Base-by-base conservation (phyloP, 1,140 invertebrate genomes). In the Colletes latitarsis region DNA sequence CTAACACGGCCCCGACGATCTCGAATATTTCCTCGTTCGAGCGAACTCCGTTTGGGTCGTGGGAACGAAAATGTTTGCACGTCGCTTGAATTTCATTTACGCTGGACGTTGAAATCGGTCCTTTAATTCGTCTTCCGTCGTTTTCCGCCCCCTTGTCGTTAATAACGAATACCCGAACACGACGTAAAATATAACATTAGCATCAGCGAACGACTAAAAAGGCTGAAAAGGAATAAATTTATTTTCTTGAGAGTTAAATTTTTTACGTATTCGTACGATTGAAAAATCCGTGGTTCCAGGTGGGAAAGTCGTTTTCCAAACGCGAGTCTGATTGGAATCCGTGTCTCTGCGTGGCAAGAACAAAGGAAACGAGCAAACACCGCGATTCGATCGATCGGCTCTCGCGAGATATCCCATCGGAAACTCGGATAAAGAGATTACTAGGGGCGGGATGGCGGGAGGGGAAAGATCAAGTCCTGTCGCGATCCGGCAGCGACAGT, bases 401-500 rank as follows among this genome's bases (percentile, higher is more conserved):
- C 9, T 12, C 8, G n/a, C 12, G 15, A 55, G 30, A 14, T 52
- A 14, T 60, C 53, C 43, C 8, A 67, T 58, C 39, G 53, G 72
- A 53, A 62, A 77, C 49, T 60, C 17, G 49, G 67, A 77, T 69
- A 77, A 69, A 77, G 53, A 60, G 73, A 77, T 80, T 80, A 49
- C 14, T 43, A 10, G 14, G 12, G 30, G 5, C 12, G 39, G 21
- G 15, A 6, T 17, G 49, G 53, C 19, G 30, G 52, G 14, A 6
- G 12, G 49, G 12, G 0, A 43, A n/a, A 12, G 41, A 55, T 73
- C 60, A 39, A 69, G 30, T n/a, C 68, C 72, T 17, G n/a, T 60
- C 52, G 72, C 10, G 41, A 67, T 76, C 76, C 66, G 19, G 41
- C 57, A 49, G 17, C 15, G 60, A 46, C 30, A 2, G n/a, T 72